phyloP scores from a whole-genome alignment of 1,140 invertebrate species.

The Halotydeus destructor region DNA sequence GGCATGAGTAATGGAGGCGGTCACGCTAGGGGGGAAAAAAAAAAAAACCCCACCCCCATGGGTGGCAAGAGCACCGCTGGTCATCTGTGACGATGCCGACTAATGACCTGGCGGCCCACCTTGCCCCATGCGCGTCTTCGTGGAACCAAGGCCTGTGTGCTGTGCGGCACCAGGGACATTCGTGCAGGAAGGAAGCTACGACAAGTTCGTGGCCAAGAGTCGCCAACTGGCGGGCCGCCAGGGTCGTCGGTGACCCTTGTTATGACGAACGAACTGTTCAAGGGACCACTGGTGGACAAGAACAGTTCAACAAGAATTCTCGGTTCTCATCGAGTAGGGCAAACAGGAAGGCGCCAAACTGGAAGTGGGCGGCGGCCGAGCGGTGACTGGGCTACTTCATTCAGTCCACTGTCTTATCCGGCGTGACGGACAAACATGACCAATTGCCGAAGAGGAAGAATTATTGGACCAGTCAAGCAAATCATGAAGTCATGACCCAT shows the following conservation, averaged over 20 bases:
- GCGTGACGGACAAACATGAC: constrained; percentile 77
- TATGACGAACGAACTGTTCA: constrained; percentile 56
- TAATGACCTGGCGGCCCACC: constrained; percentile 57
- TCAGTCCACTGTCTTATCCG: constrained; percentile 85
- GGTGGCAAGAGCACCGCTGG: constrained; percentile 48
- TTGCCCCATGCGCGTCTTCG: constrained; percentile 55
- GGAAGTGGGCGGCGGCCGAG: constrained; percentile 47
- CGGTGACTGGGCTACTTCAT: constrained; percentile 68
- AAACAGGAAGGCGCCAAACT: constrained; percentile 72
- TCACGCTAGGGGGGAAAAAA: too few relatives aligned
- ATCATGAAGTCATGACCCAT: constrained; percentile 70
- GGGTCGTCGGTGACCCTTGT: constrained; percentile 77
- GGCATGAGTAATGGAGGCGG: too few relatives aligned
- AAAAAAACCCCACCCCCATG: too few relatives aligned
- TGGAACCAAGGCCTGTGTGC: constrained; percentile 54
- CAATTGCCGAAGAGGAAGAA: constrained; percentile 83
- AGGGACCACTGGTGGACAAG: constrained; percentile 76
- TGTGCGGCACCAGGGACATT: constrained; percentile 72
- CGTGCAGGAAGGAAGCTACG: constrained; percentile 55
- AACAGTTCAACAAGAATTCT: constrained; percentile 68
- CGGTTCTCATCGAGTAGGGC: constrained; percentile 58
- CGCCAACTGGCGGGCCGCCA: constrained; percentile 48
- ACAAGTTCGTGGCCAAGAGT: constrained; percentile 55
- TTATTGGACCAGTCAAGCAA: constrained; percentile 92
- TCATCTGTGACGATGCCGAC: constrained; percentile 22